Base-by-base conservation (phyloP, 2,113 vertebrate genomes). In the Ramphastos sulfuratus region DNA sequence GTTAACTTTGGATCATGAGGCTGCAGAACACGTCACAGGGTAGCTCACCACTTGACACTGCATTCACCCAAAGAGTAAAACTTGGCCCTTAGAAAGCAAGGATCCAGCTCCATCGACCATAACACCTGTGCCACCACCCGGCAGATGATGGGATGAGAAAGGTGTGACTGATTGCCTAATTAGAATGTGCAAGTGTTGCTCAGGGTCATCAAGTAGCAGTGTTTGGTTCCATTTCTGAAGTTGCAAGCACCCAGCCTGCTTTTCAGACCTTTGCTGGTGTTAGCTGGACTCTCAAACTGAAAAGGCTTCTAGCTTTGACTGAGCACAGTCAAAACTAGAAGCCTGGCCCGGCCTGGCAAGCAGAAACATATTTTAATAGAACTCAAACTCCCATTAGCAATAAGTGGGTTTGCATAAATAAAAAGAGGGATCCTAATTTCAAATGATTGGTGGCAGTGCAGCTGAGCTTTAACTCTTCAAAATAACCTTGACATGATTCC, bases 341-440 rank as follows among this genome's bases (percentile, higher is more conserved):
- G 44, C 6, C 44, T 2, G 2, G 46, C 0, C 44, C 2, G 2
- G 39, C 0, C 0, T 28, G 37, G 28, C 7, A 2, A 81, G 30
- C 37, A 52, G 30, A 18, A 66, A 46, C 3, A 4, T 15, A 7
- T 10, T 65, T 30, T 30, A 78, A 31, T 23, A 69, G 18, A 65
- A 39, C 1, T 12, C 6, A 67, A 79, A 31, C 31, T 63, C 31
- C 28, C 74, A 13, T 52, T 28, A 75, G 54, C 44, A 77, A 35
- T 6, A 70, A 37, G n/a, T 25, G 28, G 7, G 5, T 66, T 55
- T 63, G 46, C 11, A 4, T 18, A 0, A 76, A 19, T 16, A 20
- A 50, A 42, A 69, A 67, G 12, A 60, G 7, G 24, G 13, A 52
- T 52, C 31, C 25, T 54, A 8, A 16, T n/a, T 77, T n/a, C 35